Evolutionary conservation across 2,888 invertebrate species (phyloP), one percentile per base, ranked within the genome.

Genomic region (Macrophya alboannulata): DNA sequence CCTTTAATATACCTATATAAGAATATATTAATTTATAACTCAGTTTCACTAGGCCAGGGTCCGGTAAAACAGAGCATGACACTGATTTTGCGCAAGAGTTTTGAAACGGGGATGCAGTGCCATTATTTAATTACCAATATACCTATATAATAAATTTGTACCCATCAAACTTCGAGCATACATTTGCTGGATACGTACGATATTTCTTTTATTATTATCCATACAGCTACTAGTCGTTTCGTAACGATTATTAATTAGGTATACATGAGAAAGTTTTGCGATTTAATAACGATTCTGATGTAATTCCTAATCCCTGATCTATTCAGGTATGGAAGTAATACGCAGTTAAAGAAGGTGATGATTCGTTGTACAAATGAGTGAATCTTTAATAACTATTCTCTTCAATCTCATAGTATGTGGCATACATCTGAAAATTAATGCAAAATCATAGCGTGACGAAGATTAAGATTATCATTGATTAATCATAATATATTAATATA

Each of bases 41-140:
- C 37, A 65, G 55, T 85, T 82, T 85, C 85, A 85, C 85, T 82
- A 55, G 77, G 72, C 85, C 85, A 85, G 77, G 85, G 85, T 79
- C 81, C 43, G 74, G 40, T 85, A 31, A 85, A 85, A 85, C 85
- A 85, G 85, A 85, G 85, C 85, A 85, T 85, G 85, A 85, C 85
- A 81, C 65, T 8, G 59, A 8, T 82, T 82, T 81, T 55, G 85
- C 85, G 85, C 85, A 85, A 85, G 51, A 43, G 45, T 71, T 82
- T 37, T 25, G 55, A 55, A 85, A 85, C 72, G 81, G 31, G 43
- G 55, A 77, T 21, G 72, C 45, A 74, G 17, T 85, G 62, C 81
- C 40, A 45, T 85, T 84, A 59, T 2, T 74, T 85, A 79, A 85
- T 85, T 85, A 17, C 77, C 68, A 65, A 65, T 68, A 79, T n/a